A percentile compares a stretch with the other conserved stretches of the same genome.
These are phyloP conservation scores for Clostera curtula DNA, from an alignment of 2,888 invertebrate genomes.

Conservation along the genomic window DNA sequence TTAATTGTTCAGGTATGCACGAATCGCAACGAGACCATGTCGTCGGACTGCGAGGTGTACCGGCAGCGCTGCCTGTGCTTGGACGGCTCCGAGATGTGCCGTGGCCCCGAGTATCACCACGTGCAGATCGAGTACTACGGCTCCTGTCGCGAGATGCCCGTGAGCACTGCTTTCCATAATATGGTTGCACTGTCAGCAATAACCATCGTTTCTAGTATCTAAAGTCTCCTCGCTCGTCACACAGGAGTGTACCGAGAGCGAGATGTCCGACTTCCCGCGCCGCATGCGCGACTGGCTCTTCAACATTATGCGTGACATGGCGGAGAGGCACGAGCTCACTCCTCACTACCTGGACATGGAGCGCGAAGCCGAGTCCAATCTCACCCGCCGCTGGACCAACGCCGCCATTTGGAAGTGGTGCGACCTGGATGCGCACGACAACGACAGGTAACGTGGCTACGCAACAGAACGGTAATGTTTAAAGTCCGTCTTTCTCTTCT, in stretches of 20 bases:
- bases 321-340: slow-evolving; percentile 88
- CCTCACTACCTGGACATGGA: slow-evolving; percentile 90
- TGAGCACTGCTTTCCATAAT: slow-evolving; percentile 24
- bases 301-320: slow-evolving; percentile 96
- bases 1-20: slow-evolving; percentile 81
- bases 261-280: slow-evolving; percentile 95
- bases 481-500: no score
- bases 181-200: no score
- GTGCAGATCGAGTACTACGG: slow-evolving; percentile 97
- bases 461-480: no score
- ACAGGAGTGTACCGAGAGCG: slow-evolving; percentile 86
- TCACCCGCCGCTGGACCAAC: slow-evolving; percentile 89
- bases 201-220: no score
- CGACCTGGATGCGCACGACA: slow-evolving; percentile 94
- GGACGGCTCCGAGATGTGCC: slow-evolving; percentile 82
- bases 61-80: slow-evolving; percentile 94
- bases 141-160: slow-evolving; percentile 85
- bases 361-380: slow-evolving; percentile 90
- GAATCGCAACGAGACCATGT: slow-evolving; percentile 95
- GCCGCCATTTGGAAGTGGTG: slow-evolving; percentile 99
- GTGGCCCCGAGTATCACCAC: slow-evolving; percentile 84
- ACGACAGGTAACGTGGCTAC: slow-evolving; percentile 79
- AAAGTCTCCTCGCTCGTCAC: background rate
- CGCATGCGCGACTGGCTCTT: slow-evolving; percentile 99
- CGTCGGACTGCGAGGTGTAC: slow-evolving; percentile 95